Evolutionary conservation across 2,113 vertebrate species (phyloP).

Genomic region (Scartelaos histophorus): DNA sequence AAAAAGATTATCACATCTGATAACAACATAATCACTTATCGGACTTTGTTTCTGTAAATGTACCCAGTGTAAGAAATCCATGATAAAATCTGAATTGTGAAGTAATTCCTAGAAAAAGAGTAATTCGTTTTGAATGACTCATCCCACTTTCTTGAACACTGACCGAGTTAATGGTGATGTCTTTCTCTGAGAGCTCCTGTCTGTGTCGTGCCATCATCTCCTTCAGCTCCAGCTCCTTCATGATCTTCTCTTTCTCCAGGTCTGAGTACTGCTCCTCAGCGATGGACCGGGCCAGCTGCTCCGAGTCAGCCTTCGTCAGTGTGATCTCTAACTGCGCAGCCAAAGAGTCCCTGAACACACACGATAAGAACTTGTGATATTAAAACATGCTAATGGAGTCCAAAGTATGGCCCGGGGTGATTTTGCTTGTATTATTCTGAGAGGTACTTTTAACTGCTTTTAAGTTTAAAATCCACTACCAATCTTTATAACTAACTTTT

Average conservation of each 20-base stretch:
- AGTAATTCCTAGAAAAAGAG: not conserved
- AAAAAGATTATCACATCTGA: too few relatives aligned
- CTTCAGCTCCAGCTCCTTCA: slow-evolving; percentile 98
- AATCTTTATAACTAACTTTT: too few relatives aligned
- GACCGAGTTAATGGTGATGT: slow-evolving; percentile 91
- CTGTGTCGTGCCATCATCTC: slow-evolving; percentile 99
- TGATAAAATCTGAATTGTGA: not conserved
- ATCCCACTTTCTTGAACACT: slow-evolving; percentile 38
- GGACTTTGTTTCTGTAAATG: too few relatives aligned
- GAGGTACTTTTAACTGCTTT: too few relatives aligned
- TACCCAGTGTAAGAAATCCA: too few relatives aligned
- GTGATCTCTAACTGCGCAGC: slow-evolving; percentile 97
- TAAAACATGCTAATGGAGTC: too few relatives aligned
- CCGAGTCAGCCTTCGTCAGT: slow-evolving; percentile 95
- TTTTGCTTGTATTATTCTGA: too few relatives aligned
- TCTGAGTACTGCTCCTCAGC: slow-evolving; percentile 98
- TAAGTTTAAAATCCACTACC: too few relatives aligned
- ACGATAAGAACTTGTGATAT: not conserved
- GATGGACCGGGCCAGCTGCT: slow-evolving; percentile 96
- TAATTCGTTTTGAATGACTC: not conserved
- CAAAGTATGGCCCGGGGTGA: too few relatives aligned
- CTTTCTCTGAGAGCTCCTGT: slow-evolving; percentile 93
- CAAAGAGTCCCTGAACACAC: slow-evolving; percentile 86
- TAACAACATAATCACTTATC: too few relatives aligned
- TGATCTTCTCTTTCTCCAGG: slow-evolving; percentile 98